Evolutionary conservation across 2,888 invertebrate genomes (phyloP).

Genomic region (Megalurothrips usitatus): DNA sequence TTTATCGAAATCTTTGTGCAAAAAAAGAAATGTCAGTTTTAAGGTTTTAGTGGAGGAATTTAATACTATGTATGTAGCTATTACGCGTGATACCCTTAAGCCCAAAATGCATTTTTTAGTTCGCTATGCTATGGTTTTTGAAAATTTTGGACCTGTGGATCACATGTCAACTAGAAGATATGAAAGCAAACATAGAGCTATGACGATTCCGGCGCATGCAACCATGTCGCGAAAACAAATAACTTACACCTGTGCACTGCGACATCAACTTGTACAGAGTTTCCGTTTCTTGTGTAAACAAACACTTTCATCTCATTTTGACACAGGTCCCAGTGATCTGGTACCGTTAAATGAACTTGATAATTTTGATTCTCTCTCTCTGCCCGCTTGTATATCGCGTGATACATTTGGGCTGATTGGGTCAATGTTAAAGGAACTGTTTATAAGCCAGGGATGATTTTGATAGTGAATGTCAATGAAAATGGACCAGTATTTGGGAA

Average conservation of each 20-base stretch:
- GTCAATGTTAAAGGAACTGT: not conserved
- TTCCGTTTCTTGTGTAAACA: too few species aligned
- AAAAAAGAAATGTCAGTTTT: not conserved
- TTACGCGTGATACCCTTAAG: not conserved
- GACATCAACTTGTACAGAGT: not conserved
- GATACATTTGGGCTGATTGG: not conserved
- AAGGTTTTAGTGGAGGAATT: not conserved
- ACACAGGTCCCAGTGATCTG: not conserved
- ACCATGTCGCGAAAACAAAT: not conserved
- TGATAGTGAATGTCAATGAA: not conserved
- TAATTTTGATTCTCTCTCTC: not conserved
- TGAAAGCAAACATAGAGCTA: not conserved
- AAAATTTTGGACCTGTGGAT: not conserved
- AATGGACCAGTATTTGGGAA: not conserved
- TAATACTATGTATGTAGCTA: not conserved
- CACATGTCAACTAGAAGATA: not conserved
- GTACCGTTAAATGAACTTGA: not conserved
- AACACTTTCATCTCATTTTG: not conserved
- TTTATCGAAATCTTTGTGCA: not conserved
- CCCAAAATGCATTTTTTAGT: not conserved
- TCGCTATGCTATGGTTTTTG: not conserved
- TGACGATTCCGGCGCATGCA: not conserved
- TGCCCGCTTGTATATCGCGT: not conserved
- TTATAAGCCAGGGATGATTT: not conserved
- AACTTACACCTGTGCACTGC: not conserved